Evolutionary conservation across 2,797 vertebrate genomes (phyloP), one percentile per base, ranked within the genome.

Genomic region (Oreochromis mossambicus): DNA sequence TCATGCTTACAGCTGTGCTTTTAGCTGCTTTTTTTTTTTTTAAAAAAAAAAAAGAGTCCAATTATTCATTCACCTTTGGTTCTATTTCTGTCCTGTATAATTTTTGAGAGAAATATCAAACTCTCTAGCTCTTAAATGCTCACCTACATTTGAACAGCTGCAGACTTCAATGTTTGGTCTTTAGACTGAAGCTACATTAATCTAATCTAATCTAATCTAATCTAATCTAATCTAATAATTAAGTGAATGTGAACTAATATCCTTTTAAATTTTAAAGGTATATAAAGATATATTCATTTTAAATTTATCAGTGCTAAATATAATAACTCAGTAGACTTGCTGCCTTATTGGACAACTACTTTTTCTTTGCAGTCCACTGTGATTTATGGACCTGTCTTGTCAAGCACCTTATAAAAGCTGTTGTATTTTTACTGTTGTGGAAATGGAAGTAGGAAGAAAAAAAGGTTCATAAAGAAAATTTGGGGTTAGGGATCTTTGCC

Each of bases 231-330:
- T 21, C n/a, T 66, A 61, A 61, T 34, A 61, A 61, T 61, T 66
- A 66, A 15, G 63, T 68, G 38, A 68, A 41, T 26, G 21, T 68
- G 32, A 15, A 24, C 8, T 68, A 43, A 6, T 68, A 43, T 15
- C n/a, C 21, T 70, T 70, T 46, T 46, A 7, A 70, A 73, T 29
- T 48, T 48, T 46, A 63, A 63, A n/a, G 5, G 43, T 12, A 5
- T 21, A 29, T 26, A 51, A 81, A 86, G 79, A 81, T 41, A 63
- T 79, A 81, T 86, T 55, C 70, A 46, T 87, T 79, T 83, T 6
- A 15, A 26, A 73, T 73, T 48, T 61, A 80, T 79, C 82, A 61
- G 50, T 50, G 82, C 15, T 76, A 76, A 50, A 73, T 11, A 80
- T 76, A 80, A 80, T 78, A 77, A 73, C 32, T 13, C n/a, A 54